Evolutionary conservation across 1,140 invertebrate genomes (phyloP).

Genomic region (Triops cancriformis): DNA sequence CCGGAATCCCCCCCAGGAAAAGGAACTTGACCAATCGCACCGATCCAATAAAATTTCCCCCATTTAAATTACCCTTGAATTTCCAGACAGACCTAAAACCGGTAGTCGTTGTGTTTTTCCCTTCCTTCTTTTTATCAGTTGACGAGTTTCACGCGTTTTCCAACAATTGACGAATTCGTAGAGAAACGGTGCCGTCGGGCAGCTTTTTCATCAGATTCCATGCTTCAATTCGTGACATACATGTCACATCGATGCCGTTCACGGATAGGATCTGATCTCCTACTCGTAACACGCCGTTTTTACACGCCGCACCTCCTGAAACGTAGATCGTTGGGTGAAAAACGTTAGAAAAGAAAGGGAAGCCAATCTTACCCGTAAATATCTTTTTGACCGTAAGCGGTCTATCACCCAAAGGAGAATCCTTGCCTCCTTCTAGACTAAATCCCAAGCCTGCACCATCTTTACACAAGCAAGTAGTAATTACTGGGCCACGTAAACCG

Average conservation of each 20-base stretch:
- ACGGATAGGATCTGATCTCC: conserved; percentile 79
- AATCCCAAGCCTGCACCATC: conserved; percentile 84
- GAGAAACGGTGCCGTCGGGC: conserved; percentile 60
- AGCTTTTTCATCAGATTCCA: conserved; percentile 87
- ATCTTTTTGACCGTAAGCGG: conserved; percentile 82
- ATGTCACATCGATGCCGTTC: conserved; percentile 66
- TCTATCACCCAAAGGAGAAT: conserved; percentile 74
- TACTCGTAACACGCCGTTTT: conserved; percentile 67
- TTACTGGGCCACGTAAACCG: conserved; percentile 32
- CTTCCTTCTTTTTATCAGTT: not conserved
- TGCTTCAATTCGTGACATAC: conserved; percentile 80
- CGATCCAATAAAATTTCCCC: not conserved
- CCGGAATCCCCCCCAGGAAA: not conserved
- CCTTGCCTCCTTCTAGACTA: conserved; percentile 82
- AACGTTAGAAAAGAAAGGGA: not conserved
- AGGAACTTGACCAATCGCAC: conserved; percentile 9
- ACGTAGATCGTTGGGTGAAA: conserved; percentile 19
- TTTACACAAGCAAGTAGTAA: conserved; percentile 60
- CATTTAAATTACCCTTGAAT: not conserved
- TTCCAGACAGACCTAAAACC: not conserved
- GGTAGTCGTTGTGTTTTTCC: not conserved
- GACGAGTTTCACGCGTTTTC: conserved; percentile 6
- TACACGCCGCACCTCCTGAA: conserved; percentile 80
- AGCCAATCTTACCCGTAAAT: conserved; percentile 61
- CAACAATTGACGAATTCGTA: conserved; percentile 18